phyloP scores from a whole-genome alignment of 2,113 vertebrate genomes.

The Pangasianodon hypophthalmus region DNA sequence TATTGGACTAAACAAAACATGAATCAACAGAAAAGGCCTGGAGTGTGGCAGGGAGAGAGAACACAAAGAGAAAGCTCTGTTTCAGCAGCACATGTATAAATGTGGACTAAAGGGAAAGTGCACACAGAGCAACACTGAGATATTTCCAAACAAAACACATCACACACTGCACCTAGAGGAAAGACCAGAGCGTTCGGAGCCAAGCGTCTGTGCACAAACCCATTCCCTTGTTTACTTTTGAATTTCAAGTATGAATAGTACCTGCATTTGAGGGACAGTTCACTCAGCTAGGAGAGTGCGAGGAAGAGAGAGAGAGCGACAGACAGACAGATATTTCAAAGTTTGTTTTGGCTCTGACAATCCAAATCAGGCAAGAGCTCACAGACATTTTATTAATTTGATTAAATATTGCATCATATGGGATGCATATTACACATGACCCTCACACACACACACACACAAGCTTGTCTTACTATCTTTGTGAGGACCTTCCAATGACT shows the following conservation, averaged over 20 bases:
- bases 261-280: slow-evolving; percentile 65
- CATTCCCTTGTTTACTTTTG: slow-evolving; percentile 73
- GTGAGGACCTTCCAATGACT: not conserved
- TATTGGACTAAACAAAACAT: not conserved
- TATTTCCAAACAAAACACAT: slow-evolving; percentile 33
- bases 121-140: not conserved
- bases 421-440: not conserved
- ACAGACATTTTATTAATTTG: slow-evolving; percentile 38
- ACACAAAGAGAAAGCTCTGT: slow-evolving; percentile 12
- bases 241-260: slow-evolving; percentile 71
- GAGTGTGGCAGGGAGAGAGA: not conserved
- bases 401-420: slow-evolving; percentile 30
- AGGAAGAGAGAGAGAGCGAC: not conserved
- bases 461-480: not conserved
- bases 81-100: not conserved
- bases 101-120: not conserved
- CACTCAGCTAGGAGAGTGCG: slow-evolving; percentile 50
- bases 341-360: slow-evolving; percentile 58
- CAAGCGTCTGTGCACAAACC: slow-evolving; percentile 53
- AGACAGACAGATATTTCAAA: not conserved
- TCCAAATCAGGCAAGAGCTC: slow-evolving; percentile 40
- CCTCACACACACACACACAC: not conserved
- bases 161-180: slow-evolving; percentile 23
- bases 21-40: not conserved
- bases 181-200: slow-evolving; percentile 62